Evolutionary conservation across 1,140 invertebrate genomes (phyloP).

Genomic region (Caenorhabditis tropicalis): DNA sequence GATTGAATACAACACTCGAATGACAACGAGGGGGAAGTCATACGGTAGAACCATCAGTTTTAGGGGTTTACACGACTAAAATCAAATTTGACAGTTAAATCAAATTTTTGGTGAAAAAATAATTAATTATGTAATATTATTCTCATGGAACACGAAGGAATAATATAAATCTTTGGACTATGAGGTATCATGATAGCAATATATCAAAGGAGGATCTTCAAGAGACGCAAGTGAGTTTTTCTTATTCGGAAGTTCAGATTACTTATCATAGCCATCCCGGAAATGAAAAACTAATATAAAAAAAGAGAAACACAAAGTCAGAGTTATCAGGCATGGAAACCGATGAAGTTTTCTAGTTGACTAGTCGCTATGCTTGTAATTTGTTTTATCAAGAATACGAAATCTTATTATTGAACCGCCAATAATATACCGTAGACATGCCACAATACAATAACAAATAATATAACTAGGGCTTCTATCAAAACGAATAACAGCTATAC

Average conservation of each 20-base stretch:
- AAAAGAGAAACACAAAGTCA: background rate
- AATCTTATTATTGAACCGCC: background rate
- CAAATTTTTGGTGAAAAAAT: no score
- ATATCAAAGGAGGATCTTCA: no score
- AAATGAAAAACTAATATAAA: background rate
- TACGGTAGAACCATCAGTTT: conserved; percentile 3
- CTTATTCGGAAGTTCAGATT: no score
- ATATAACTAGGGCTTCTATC: background rate
- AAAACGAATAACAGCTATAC: background rate
- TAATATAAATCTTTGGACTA: no score
- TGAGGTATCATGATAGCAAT: no score
- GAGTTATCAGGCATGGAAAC: no score
- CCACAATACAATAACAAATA: background rate
- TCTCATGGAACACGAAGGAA: no score
- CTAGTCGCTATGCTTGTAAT: background rate
- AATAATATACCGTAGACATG: background rate
- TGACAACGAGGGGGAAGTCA: background rate
- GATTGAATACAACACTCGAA: conserved; percentile 22
- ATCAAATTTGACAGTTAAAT: conserved; percentile 28
- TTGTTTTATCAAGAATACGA: background rate
- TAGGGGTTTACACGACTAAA: no score
- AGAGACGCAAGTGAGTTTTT: no score
- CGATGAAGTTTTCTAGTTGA: background rate
- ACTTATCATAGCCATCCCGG: no score
- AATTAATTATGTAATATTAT: no score